Conservation (phyloP, 1,140 invertebrate genomes). For the Bicyclus anynana region DNA sequence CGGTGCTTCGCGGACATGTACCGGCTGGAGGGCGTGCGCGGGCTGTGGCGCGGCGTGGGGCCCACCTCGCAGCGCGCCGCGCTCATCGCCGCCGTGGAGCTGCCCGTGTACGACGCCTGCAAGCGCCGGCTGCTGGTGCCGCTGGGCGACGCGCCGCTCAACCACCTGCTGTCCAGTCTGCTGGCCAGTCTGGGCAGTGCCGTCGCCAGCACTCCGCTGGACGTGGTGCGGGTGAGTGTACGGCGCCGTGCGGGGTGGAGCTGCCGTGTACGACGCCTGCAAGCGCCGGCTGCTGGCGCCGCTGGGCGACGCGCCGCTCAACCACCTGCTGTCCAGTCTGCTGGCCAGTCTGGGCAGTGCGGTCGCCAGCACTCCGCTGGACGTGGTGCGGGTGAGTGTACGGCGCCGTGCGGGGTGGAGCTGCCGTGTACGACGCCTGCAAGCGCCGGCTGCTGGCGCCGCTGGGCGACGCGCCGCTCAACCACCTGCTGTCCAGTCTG, state of each 20-base stretch:
- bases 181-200: conserved; percentile 95
- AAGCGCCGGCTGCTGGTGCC: conserved; percentile 86
- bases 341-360: conserved; percentile 95
- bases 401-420: background rate
- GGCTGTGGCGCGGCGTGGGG: conserved; percentile 86
- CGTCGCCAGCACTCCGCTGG: conserved; percentile 95
- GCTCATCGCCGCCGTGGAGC: conserved; percentile 94
- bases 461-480: conserved; percentile 88
- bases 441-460: conserved; percentile 86
- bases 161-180: conserved; percentile 95
- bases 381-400: conserved; percentile 91
- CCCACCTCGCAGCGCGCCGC: conserved; percentile 95
- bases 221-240: conserved; percentile 91
- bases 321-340: conserved; percentile 95
- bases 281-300: conserved; percentile 86
- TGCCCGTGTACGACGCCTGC: conserved; percentile 95
- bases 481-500: conserved; percentile 95
- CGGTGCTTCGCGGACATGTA: conserved; percentile 50
- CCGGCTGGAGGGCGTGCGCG: conserved; percentile 44
- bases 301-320: conserved; percentile 88
- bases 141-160: conserved; percentile 88
- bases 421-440: conserved; percentile 93
- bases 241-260: background rate
- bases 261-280: conserved; percentile 93
- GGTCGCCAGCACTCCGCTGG: conserved; percentile 95